Conservation (phyloP, 2,113 vertebrate genomes). For the Semicossyphus pulcher region DNA sequence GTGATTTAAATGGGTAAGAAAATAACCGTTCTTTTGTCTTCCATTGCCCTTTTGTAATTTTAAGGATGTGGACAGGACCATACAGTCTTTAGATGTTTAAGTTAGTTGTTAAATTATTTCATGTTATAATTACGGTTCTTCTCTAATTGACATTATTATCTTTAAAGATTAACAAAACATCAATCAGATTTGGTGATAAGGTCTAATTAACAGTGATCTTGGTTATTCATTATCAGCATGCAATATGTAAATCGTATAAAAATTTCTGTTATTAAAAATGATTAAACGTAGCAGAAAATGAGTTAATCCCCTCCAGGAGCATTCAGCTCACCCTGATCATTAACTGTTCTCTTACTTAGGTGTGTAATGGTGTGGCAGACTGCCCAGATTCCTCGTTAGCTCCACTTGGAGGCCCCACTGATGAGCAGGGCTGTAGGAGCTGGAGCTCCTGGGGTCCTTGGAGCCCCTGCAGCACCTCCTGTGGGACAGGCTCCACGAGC, state of each 20-base stretch:
- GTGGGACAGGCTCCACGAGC: conserved; percentile 82
- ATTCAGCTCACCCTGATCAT: not conserved
- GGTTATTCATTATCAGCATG: not conserved
- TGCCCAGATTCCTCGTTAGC: conserved; percentile 69
- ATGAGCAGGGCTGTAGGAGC: conserved; percentile 82
- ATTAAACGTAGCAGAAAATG: too few relatives aligned
- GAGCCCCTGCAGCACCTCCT: conserved; percentile 86
- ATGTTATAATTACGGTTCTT: too few relatives aligned
- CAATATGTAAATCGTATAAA: not conserved
- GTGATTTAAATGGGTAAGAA: too few relatives aligned
- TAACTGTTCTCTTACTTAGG: conserved; percentile 68
- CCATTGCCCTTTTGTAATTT: not conserved
- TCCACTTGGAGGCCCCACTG: conserved; percentile 56
- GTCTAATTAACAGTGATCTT: not conserved
- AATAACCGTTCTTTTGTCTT: too few relatives aligned
- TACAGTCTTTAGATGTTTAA: too few relatives aligned
- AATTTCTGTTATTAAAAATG: not conserved
- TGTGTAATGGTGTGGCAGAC: conserved; percentile 87
- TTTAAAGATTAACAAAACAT: not conserved
- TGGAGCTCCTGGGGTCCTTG: conserved; percentile 89
- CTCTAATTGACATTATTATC: too few relatives aligned
- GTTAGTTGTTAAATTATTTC: too few relatives aligned
- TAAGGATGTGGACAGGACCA: not conserved
- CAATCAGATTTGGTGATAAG: not conserved
- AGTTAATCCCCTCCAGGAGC: not conserved